A percentile compares a stretch with the other conserved stretches of the same genome.
phyloP scores from a whole-genome alignment of 2,113 vertebrate genomes.

The Crotalus horridus region DNA sequence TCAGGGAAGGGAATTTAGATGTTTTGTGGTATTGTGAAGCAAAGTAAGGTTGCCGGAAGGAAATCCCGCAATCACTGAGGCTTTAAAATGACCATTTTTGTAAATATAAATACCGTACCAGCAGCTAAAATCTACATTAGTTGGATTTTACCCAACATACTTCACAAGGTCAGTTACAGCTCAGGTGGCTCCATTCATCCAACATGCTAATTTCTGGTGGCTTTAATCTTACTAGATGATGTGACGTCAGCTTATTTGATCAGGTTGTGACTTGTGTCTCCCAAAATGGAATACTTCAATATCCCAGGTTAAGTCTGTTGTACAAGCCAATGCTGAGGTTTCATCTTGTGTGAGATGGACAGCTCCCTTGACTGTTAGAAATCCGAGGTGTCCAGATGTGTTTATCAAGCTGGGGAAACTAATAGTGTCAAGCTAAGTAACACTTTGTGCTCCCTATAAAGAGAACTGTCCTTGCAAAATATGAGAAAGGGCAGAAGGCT shows the following conservation, averaged over 20 bases:
- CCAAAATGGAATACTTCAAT: background rate
- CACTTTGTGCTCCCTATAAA: background rate
- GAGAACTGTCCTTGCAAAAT: background rate
- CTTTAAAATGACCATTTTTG: background rate
- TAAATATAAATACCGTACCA: background rate
- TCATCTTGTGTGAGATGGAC: background rate
- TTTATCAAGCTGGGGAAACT: background rate
- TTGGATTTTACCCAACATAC: background rate
- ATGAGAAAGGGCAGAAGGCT: background rate
- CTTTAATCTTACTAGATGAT: background rate
- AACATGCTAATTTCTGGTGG: background rate
- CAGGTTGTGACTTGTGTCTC: background rate
- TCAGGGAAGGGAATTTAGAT: background rate
- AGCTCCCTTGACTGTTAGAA: background rate
- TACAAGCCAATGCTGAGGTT: background rate
- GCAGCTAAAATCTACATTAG: background rate
- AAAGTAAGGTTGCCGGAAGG: background rate
- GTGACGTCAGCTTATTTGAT: background rate
- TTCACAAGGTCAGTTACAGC: background rate
- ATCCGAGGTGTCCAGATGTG: background rate
- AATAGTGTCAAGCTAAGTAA: background rate
- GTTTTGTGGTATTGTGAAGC: background rate
- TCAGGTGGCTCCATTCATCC: background rate
- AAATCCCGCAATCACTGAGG: background rate
- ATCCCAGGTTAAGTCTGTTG: background rate